A percentile compares a stretch with the other conserved stretches of the same genome.
Conservation (phyloP, 2,888 invertebrate genomes). For the Cynaeus angustus region DNA sequence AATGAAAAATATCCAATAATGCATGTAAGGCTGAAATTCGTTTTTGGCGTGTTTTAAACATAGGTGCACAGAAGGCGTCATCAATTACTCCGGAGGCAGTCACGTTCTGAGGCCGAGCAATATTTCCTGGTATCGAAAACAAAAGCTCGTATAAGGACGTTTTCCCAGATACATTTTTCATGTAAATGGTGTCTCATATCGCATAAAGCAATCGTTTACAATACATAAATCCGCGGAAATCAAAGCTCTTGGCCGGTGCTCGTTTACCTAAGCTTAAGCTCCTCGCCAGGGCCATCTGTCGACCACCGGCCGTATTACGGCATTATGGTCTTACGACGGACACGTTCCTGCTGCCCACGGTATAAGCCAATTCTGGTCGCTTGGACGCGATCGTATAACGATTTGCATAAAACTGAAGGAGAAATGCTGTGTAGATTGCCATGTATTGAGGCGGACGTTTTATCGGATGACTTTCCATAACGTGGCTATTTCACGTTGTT, state of each 20-base stretch:
- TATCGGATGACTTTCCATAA: constrained; percentile 48
- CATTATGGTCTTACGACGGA: constrained; percentile 56
- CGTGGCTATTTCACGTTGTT: constrained; percentile 37
- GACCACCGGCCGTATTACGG: constrained; percentile 53
- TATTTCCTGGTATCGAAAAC: constrained; percentile 73
- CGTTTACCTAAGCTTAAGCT: constrained; percentile 69
- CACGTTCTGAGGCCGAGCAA: constrained; percentile 70
- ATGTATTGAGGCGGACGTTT: constrained; percentile 42
- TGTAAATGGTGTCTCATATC: constrained; percentile 74
- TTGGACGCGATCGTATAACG: constrained; percentile 48
- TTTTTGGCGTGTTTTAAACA: constrained; percentile 4
- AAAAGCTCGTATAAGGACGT: constrained; percentile 71
- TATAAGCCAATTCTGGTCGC: constrained; percentile 56
- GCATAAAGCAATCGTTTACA: constrained; percentile 74
- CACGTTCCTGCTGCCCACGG: constrained; percentile 57
- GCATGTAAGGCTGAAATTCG: constrained; percentile 11
- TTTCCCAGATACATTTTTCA: constrained; percentile 73
- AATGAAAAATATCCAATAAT: neutral
- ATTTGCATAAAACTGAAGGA: constrained; percentile 52
- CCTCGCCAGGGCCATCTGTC: constrained; percentile 67
- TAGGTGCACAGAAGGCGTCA: constrained; percentile 61
- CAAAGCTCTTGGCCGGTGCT: constrained; percentile 68
- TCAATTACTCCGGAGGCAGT: constrained; percentile 71
- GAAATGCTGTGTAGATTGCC: constrained; percentile 44
- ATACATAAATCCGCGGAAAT: constrained; percentile 73